Evolutionary conservation across 2,113 vertebrate species (phyloP).

Genomic region (Saccopteryx leptura): DNA sequence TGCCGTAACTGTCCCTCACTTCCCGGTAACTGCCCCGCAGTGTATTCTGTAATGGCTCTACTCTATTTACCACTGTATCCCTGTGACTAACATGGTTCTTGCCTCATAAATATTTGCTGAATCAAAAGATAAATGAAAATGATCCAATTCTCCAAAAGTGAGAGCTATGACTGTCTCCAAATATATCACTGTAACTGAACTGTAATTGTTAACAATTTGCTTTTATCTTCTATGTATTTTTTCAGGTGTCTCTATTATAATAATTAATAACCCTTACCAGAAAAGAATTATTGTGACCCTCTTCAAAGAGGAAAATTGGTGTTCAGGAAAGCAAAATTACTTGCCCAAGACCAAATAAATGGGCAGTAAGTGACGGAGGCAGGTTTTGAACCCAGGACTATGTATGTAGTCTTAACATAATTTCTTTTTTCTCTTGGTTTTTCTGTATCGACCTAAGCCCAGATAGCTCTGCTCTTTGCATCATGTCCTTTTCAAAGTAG

Average conservation of each 20-base stretch:
- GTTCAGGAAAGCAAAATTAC: background rate
- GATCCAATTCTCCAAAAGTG: conserved; percentile 28
- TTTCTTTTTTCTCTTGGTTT: background rate
- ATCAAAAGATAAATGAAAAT: conserved; percentile 36
- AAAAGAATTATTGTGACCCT: background rate
- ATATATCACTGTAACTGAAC: background rate
- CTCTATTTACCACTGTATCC: background rate
- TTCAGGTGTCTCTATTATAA: background rate
- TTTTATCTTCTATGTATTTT: background rate
- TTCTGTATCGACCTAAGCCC: background rate
- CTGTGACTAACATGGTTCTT: conserved; percentile 5
- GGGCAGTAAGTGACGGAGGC: background rate
- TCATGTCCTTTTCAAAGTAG: background rate
- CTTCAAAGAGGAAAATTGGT: background rate
- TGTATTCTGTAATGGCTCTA: background rate
- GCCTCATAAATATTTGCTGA: background rate
- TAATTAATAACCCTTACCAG: background rate
- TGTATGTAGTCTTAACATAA: background rate
- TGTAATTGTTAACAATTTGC: background rate
- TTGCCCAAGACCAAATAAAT: conserved; percentile 17
- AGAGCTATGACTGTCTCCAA: background rate
- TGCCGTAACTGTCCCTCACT: background rate
- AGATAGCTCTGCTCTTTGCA: background rate
- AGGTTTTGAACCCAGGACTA: background rate
- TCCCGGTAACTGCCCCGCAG: background rate